Evolutionary conservation across 2,113 vertebrate genomes (phyloP).

Genomic region (Eidolon helvum): DNA sequence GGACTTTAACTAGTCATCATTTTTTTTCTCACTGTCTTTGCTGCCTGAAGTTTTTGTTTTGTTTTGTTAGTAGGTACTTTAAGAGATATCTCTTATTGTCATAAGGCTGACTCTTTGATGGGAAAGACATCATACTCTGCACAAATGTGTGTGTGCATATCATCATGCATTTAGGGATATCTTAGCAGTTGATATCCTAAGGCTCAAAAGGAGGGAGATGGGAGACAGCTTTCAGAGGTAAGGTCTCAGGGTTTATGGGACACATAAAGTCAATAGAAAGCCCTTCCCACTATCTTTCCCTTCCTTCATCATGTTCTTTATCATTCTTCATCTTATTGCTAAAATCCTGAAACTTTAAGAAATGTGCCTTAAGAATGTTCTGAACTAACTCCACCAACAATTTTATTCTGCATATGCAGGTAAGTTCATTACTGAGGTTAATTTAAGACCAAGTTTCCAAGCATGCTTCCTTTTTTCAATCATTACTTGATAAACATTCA

Average conservation of each 20-base stretch:
- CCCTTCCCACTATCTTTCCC: neutral
- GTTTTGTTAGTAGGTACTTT: neutral
- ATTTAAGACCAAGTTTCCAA: neutral
- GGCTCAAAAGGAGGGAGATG: neutral
- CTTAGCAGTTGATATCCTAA: neutral
- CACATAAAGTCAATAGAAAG: neutral
- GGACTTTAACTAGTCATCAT: neutral
- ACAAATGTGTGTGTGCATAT: neutral
- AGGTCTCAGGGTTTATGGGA: neutral
- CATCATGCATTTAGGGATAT: neutral
- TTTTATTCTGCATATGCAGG: neutral
- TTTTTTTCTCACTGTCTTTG: neutral
- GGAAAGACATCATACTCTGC: neutral
- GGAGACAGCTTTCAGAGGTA: neutral
- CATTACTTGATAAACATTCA: neutral
- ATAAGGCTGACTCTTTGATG: neutral
- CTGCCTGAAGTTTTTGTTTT: neutral
- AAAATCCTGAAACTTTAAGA: conserved; percentile 9
- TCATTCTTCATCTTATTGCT: neutral
- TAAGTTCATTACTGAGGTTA: neutral
- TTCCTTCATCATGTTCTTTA: neutral
- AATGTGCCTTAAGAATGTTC: neutral
- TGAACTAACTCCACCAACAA: neutral
- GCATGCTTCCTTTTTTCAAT: neutral
- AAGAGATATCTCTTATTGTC: neutral